Conservation (phyloP, 2,797 vertebrate species). For the Enteromius unitaeniatus region DNA sequence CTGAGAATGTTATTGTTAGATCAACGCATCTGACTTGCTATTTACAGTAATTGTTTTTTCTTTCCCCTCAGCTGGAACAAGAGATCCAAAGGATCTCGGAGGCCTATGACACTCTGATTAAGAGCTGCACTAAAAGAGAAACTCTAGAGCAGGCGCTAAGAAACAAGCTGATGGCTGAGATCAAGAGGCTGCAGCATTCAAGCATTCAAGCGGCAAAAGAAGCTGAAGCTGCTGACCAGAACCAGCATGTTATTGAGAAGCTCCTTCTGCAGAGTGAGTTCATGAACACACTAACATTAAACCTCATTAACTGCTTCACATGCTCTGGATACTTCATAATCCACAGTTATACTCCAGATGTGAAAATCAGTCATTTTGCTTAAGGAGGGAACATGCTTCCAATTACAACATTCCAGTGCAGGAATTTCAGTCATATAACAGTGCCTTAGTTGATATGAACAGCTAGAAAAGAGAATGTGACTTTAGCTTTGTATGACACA, state of each 20-base stretch:
- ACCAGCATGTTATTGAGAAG: constrained; percentile 90
- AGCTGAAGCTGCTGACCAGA: constrained; percentile 89
- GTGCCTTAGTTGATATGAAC: neutral
- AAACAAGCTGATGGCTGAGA: constrained; percentile 88
- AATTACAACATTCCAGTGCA: constrained; percentile 49
- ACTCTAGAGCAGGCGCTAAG: constrained; percentile 92
- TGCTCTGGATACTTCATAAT: neutral
- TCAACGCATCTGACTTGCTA: neutral
- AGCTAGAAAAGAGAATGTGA: constrained; percentile 8
- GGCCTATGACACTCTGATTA: constrained; percentile 93
- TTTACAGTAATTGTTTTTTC: constrained; percentile 1
- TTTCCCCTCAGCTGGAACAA: constrained; percentile 85
- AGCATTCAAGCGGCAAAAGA: constrained; percentile 89
- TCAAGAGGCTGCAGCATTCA: constrained; percentile 92
- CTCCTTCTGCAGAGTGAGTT: constrained; percentile 92
- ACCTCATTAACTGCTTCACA: constrained; percentile 2
- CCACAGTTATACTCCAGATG: neutral
- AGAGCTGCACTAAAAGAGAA: constrained; percentile 92
- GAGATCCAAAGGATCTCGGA: constrained; percentile 96
- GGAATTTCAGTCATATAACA: constrained; percentile 75
- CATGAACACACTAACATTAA: neutral
- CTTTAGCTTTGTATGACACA: constrained; percentile 29
- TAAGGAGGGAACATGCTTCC: constrained; percentile 40
- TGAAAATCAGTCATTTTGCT: constrained; percentile 35
- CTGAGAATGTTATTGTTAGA: neutral